phyloP scores from a whole-genome alignment of 2,797 vertebrate species.

The Chaenodraco wilsoni region DNA sequence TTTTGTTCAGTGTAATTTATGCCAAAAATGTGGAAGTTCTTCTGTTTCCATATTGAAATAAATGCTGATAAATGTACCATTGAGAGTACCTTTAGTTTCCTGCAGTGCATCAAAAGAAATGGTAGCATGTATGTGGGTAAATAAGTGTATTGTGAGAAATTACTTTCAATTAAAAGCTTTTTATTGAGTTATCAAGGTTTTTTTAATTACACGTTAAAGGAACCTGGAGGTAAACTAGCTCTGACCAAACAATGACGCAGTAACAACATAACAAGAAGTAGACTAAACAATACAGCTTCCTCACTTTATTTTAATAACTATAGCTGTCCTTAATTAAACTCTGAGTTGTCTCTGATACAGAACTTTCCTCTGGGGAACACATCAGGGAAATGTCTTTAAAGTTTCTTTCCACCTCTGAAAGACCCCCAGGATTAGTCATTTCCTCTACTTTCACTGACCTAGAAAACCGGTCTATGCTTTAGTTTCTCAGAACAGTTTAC shows the following conservation, averaged over 20 bases:
- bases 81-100: constrained; percentile 2
- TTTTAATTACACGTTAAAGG: constrained; percentile 26
- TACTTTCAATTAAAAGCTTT: constrained; percentile 10
- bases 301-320: constrained; percentile 38
- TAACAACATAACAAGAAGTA: constrained; percentile 14
- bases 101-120: constrained; percentile 6
- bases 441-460: constrained; percentile 67
- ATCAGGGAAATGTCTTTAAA: constrained; percentile 52
- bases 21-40: background rate
- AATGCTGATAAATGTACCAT: background rate
- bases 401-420: constrained; percentile 56
- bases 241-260: constrained; percentile 8
- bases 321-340: constrained; percentile 35
- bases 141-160: background rate
- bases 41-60: background rate
- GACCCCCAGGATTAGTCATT: constrained; percentile 59
- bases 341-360: constrained; percentile 35
- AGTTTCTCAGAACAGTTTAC: constrained; percentile 59
- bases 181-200: constrained; percentile 29
- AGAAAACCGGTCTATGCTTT: constrained; percentile 62
- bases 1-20: constrained; percentile 2
- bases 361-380: constrained; percentile 51
- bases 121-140: background rate
- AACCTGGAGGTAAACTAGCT: constrained; percentile 14
- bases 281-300: constrained; percentile 10